Conservation (phyloP, 2,797 vertebrate species). For the Acanthurus leucopareius region DNA sequence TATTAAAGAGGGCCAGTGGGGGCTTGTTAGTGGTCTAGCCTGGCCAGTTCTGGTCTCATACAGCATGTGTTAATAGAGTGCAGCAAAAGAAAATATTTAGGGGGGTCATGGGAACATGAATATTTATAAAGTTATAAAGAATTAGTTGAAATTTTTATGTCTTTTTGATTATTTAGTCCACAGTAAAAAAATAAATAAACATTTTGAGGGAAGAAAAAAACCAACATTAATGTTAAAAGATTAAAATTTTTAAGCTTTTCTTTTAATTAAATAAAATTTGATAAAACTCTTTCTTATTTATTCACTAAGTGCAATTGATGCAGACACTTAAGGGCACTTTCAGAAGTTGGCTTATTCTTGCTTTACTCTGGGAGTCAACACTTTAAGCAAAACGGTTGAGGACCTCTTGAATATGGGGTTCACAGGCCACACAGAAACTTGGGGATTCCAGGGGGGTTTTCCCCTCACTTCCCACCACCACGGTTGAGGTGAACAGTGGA, state of each 20-base stretch:
- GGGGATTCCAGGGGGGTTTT: constrained; percentile 68
- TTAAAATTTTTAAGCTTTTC: too few relatives aligned
- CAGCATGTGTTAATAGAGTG: constrained; percentile 26
- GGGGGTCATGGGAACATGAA: not conserved
- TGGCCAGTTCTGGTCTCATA: constrained; percentile 47
- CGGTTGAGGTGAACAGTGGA: constrained; percentile 74
- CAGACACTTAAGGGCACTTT: too few relatives aligned
- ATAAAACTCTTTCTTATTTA: too few relatives aligned
- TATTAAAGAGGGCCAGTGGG: constrained; percentile 72
- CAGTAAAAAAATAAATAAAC: not conserved
- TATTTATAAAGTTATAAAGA: not conserved
- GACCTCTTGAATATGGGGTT: constrained; percentile 45
- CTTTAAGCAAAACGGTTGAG: not conserved
- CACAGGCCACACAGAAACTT: constrained; percentile 70
- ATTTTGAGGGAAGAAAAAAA: not conserved
- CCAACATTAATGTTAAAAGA: too few relatives aligned
- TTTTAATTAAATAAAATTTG: too few relatives aligned
- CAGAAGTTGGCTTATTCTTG: not conserved
- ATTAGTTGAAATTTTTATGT: not conserved
- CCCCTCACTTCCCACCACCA: constrained; percentile 72
- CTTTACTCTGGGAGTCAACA: not conserved
- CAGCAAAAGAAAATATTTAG: constrained; percentile 5
- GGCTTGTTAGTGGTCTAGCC: constrained; percentile 75
- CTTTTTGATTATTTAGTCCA: not conserved
- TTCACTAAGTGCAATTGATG: too few relatives aligned